Evolutionary conservation across 2,888 invertebrate genomes (phyloP).

Genomic region (Synanthedon formicaeformis): DNA sequence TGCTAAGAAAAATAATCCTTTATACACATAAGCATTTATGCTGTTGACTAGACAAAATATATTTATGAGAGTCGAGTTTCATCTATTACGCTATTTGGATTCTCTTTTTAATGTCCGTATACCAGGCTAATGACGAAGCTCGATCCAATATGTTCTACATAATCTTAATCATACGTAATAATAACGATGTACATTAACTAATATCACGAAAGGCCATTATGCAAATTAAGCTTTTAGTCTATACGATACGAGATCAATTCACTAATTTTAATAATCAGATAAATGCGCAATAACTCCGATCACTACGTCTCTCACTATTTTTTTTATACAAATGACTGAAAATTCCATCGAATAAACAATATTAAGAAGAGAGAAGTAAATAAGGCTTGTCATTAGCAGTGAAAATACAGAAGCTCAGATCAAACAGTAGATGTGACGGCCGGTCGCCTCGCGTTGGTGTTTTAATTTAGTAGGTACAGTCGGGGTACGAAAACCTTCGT

Average conservation of each 20-base stretch:
- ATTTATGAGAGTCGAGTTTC: slow-evolving; percentile 23
- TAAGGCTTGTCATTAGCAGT: not conserved
- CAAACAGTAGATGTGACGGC: slow-evolving; percentile 5
- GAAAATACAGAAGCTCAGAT: not conserved
- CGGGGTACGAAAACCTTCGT: too few relatives aligned
- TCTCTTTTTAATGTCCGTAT: slow-evolving; percentile 19
- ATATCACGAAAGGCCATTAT: slow-evolving; percentile 39
- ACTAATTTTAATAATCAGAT: slow-evolving; percentile 12
- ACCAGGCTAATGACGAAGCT: slow-evolving; percentile 65
- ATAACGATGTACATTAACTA: slow-evolving; percentile 19
- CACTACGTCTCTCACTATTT: not conserved
- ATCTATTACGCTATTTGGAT: slow-evolving; percentile 36
- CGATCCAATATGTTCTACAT: slow-evolving; percentile 56
- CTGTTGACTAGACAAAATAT: slow-evolving; percentile 29
- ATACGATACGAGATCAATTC: slow-evolving; percentile 28
- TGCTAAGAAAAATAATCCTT: not conserved
- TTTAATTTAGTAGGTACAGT: not conserved
- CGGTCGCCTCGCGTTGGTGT: slow-evolving; percentile 9
- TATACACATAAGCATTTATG: not conserved
- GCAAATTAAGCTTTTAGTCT: slow-evolving; percentile 29
- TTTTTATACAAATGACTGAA: not conserved
- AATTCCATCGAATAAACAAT: not conserved
- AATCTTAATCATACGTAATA: slow-evolving; percentile 9
- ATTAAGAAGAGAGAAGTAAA: not conserved
- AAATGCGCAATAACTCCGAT: slow-evolving; percentile 3